A percentile compares a stretch with the other conserved stretches of the same genome.
phyloP scores from a whole-genome alignment of 2,888 invertebrate genomes.

The Cataglyphis albicans region DNA sequence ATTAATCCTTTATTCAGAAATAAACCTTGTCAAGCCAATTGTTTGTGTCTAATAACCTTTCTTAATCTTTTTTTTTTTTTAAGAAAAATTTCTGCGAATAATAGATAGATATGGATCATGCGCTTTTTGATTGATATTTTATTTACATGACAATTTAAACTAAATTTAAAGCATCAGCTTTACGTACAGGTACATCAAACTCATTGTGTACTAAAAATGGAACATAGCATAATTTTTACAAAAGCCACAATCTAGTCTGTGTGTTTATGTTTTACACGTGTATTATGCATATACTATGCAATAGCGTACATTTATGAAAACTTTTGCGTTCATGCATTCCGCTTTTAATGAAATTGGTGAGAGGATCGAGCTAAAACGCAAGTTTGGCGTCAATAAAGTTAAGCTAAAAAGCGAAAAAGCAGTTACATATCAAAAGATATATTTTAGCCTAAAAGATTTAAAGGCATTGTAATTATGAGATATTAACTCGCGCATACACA shows the following conservation, averaged over 20 bases:
- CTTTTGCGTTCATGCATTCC: conserved; percentile 50
- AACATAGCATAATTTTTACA: background rate
- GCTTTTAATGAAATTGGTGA: conserved; percentile 70
- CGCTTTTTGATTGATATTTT: background rate
- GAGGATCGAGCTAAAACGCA: conserved; percentile 54
- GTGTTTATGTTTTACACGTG: conserved; percentile 13
- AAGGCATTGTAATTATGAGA: conserved; percentile 33
- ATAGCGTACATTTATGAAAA: conserved; percentile 14
- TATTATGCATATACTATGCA: conserved; percentile 14
- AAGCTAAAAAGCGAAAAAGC: conserved; percentile 69
- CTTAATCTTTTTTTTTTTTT: background rate
- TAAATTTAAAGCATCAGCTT: background rate
- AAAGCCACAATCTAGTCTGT: background rate
- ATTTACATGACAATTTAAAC: background rate
- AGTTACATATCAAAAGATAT: conserved; percentile 21
- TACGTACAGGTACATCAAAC: background rate
- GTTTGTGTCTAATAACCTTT: conserved; percentile 15
- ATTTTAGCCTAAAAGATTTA: conserved; percentile 46
- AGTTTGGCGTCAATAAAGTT: conserved; percentile 67
- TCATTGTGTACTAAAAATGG: background rate
- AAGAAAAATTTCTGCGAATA: background rate
- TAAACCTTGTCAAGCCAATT: background rate
- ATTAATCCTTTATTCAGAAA: conserved; percentile 55
- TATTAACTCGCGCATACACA: background rate
- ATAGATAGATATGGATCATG: background rate